Base-by-base conservation (phyloP, 2,888 invertebrate genomes). In the Selenia dentaria region DNA sequence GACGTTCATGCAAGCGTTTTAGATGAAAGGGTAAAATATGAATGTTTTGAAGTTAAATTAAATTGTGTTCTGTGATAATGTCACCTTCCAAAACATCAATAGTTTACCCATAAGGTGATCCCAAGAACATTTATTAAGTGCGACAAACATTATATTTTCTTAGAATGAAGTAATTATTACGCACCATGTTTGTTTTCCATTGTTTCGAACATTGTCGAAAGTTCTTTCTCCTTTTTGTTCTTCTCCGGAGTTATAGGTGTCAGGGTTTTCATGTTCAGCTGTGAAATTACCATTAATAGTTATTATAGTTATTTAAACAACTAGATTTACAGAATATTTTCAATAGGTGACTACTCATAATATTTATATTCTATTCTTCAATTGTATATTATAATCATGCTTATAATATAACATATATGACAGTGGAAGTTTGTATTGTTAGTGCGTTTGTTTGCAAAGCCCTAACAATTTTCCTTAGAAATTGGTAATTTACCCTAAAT, bases 151-250 rank as follows among this genome's bases (percentile, higher is more conserved):
- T 39, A 37, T 27, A 12, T 46, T n/a, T 24, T 9, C 12, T 18
- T 4, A n/a, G 8, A 22, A 18, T 35, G 20, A n/a, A 6, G 12
- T 31, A 20, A 12, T 4, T 32, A 12, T 13, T 29, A 86, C 94
- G 91, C 92, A 96, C 96, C 95, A 84, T 96, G 96, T 78, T 96
- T 96, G 16, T 94, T 93, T 69, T 96, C 96, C 92, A 96, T 94
- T 40, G 95, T 94, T 54, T 94, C 93, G 31, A 96, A 92, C 86
- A 95, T 93, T 10, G 94, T 92, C 14, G 94, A 92, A 40, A 96
- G 71, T 68, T 96, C 95, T 67, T 94, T 94, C 38, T 95, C 95
- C 54, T 87, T 90, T 57, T 83, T 85, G 59, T 94, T 94, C 63
- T 94, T 94, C 62, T 92, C 92, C 8, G 92, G 91, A 52, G 93